Evolutionary conservation across 2,888 invertebrate genomes (phyloP).

Genomic region (Steinernema carpocapsae): DNA sequence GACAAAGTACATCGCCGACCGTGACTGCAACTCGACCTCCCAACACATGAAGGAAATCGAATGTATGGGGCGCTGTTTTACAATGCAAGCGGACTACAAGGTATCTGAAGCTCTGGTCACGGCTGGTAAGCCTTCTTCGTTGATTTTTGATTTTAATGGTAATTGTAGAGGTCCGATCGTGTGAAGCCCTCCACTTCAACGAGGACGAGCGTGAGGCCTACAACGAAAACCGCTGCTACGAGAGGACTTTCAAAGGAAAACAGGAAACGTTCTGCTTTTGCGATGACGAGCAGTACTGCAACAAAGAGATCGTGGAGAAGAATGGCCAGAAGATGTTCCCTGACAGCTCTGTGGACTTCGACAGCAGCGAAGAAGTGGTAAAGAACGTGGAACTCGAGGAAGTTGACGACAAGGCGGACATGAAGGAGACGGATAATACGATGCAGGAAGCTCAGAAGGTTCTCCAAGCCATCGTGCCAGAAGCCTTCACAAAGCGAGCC

Average conservation of each 20-base stretch:
- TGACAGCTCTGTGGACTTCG: no score
- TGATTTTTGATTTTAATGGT: no score
- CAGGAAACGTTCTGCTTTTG: conserved; percentile 15
- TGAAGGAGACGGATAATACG: no score
- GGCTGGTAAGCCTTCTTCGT: neutral
- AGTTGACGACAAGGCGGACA: no score
- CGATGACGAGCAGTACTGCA: neutral
- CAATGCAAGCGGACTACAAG: neutral
- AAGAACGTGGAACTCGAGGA: no score
- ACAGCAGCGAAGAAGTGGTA: no score
- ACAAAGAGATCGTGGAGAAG: neutral
- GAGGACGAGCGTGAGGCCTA: neutral
- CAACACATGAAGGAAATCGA: neutral
- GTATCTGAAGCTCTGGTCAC: neutral
- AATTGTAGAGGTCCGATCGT: conserved; percentile 4
- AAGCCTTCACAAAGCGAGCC: no score
- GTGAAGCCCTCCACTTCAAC: conserved; percentile 10
- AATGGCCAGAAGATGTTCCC: no score
- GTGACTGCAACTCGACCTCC: neutral
- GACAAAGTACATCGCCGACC: neutral
- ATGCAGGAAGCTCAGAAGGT: no score
- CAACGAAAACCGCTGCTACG: neutral
- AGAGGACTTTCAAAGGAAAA: neutral
- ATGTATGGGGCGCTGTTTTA: neutral
- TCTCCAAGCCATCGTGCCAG: no score